Evolutionary conservation across 1,140 invertebrate species (phyloP).

Genomic region (Drosophila nikananu): DNA sequence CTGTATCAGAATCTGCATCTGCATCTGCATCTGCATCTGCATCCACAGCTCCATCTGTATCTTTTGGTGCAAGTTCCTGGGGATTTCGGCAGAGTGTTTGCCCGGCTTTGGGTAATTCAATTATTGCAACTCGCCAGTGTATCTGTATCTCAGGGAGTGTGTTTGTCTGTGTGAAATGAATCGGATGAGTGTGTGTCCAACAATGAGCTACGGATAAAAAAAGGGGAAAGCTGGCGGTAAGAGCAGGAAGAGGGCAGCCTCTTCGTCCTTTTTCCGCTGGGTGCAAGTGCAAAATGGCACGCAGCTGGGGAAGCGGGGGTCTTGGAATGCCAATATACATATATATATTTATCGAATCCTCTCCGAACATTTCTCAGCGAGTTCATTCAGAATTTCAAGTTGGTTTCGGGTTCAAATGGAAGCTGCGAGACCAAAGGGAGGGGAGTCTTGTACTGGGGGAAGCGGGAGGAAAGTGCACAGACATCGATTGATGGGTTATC

Average conservation of each 20-base stretch:
- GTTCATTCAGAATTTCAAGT: slow-evolving; percentile 36
- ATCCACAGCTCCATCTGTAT: slow-evolving; percentile 12
- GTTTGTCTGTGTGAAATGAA: slow-evolving; percentile 20
- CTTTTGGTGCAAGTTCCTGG: slow-evolving; percentile 20
- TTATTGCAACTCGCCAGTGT: slow-evolving; percentile 29
- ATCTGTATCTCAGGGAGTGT: slow-evolving; percentile 2
- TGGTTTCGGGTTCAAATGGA: slow-evolving; percentile 20
- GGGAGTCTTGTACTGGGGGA: not conserved
- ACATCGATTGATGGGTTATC: slow-evolving; percentile 37
- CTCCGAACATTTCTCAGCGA: slow-evolving; percentile 29
- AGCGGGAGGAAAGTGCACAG: slow-evolving; percentile 24
- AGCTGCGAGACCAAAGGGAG: slow-evolving; percentile 36
- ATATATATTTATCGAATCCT: slow-evolving; percentile 33
- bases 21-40: slow-evolving; percentile 19
- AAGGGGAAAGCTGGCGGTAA: not conserved
- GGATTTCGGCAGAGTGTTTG: slow-evolving; percentile 40
- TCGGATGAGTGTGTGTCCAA: slow-evolving; percentile 33
- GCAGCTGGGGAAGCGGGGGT: slow-evolving; percentile 36
- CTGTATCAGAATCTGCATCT: slow-evolving; percentile 20
- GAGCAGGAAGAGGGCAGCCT: slow-evolving; percentile 28
- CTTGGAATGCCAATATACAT: slow-evolving; percentile 33
- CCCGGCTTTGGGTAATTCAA: slow-evolving; percentile 49
- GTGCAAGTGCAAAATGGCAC: slow-evolving; percentile 61
- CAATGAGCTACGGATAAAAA: slow-evolving; percentile 41
- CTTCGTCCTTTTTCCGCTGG: slow-evolving; percentile 17